Evolutionary conservation across 2,797 vertebrate species (phyloP), one percentile per base, ranked within the genome.

Genomic region (Gymnocypris eckloni): DNA sequence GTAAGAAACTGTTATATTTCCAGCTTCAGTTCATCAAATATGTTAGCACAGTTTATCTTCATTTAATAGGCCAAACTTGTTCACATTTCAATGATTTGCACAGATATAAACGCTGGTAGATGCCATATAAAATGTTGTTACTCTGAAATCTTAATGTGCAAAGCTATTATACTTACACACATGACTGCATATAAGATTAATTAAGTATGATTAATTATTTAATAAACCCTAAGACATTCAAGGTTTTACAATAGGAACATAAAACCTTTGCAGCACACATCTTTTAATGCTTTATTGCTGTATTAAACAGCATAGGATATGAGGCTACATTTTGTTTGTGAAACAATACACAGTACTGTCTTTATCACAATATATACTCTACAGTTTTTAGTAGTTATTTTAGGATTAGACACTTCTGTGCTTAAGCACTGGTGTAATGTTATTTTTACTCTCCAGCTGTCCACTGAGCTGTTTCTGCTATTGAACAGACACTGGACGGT

Each of bases 381-480:
- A 54, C 37, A 52, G 56, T 25, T 71, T 56, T 83, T 81, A 64
- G 78, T 37, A 43, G 86, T 87, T 84, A 84, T 89, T 88, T 86
- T 81, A 76, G 54, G 71, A 43, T 43, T 79, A 86, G 41, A 81
- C n/a, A 86, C 90, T 88, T 89, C 66, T 83, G 64, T 39, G 69
- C 70, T 78, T 83, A 82, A 88, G 92, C 91, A 92, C 89, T 90
- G 90, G 89, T 79, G 81, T 83, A 56, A 82, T 86, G 86, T 92
- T 93, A 93, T 94, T 95, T 95, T 91, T 92, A 92, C 91, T 90
- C 75, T 88, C 88, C 94, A 94, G 94, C 93, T 94, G 94, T 94
- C 88, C 81, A 82, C 82, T 82, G 75, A 86, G 77, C 69, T 70
- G 48, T 78, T 77, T 86, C 81, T 89, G 86, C 83, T 66, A 79